Evolutionary conservation across 2,797 vertebrate species (phyloP).

Genomic region (Megalops cyprinoides): DNA sequence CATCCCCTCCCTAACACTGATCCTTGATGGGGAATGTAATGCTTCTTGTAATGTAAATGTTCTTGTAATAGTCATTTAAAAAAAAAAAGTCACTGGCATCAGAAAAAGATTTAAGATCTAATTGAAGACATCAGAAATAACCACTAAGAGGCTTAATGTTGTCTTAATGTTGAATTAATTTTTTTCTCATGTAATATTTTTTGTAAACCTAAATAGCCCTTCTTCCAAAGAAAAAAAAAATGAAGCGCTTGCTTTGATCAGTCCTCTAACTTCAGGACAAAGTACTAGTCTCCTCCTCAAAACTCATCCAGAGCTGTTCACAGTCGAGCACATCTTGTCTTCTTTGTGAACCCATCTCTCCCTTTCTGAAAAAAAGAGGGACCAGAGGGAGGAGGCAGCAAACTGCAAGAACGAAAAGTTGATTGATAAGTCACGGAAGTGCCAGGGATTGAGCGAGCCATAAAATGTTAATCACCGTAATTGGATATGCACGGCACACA

Average conservation of each 20-base stretch:
- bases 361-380: not conserved
- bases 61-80: no score
- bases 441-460: constrained; percentile 51
- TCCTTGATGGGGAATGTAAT: constrained; percentile 9
- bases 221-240: no score
- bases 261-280: no score
- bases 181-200: no score
- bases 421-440: constrained; percentile 60
- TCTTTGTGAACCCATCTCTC: not conserved
- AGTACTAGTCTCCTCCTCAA: no score
- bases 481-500: constrained; percentile 56
- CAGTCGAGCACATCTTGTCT: not conserved
- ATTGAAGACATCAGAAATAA: no score
- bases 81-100: not conserved
- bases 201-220: no score
- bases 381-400: not conserved
- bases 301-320: not conserved
- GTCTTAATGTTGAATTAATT: not conserved
- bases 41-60: not conserved
- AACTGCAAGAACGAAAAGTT: constrained; percentile 47
- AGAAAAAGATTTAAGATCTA: not conserved
- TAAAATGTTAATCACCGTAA: constrained; percentile 58
- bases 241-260: no score
- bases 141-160: no score
- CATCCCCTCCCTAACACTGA: not conserved